These are phyloP conservation scores for Himalopsyche japonica DNA, from an alignment of 2,888 invertebrate species.

Conservation along the genomic window DNA sequence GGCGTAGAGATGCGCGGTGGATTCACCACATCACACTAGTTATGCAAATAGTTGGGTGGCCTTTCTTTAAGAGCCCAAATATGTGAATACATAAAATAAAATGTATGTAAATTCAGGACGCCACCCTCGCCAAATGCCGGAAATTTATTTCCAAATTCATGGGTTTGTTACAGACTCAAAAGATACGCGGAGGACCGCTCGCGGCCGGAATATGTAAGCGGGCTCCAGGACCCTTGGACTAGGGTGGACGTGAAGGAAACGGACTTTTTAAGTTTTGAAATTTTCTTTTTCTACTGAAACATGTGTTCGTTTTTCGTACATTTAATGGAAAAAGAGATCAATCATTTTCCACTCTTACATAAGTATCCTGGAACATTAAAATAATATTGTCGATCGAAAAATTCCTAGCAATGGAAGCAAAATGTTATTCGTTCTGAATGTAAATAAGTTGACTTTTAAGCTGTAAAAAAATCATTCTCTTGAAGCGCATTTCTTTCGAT, in stretches of 20 bases:
- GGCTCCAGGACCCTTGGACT: neutral
- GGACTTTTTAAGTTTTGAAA: neutral
- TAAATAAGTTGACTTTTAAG: too few species aligned
- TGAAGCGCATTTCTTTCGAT: too few species aligned
- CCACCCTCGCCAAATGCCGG: slow-evolving; percentile 35
- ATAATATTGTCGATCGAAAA: too few species aligned
- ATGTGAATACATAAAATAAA: slow-evolving; percentile 38
- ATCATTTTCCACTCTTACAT: neutral
- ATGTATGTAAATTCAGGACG: slow-evolving; percentile 35
- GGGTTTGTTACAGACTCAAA: slow-evolving; percentile 40
- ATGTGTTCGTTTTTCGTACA: neutral
- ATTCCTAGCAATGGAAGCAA: too few species aligned
- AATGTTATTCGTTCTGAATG: too few species aligned
- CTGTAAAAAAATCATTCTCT: too few species aligned
- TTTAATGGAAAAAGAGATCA: neutral
- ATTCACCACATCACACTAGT: slow-evolving; percentile 29
- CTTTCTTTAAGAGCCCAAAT: slow-evolving; percentile 37
- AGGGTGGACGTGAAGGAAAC: slow-evolving; percentile 7
- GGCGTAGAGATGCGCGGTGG: slow-evolving; percentile 6
- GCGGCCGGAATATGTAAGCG: slow-evolving; percentile 36
- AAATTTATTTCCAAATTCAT: slow-evolving; percentile 40
- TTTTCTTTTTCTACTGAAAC: neutral
- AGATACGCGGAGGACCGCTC: slow-evolving; percentile 31
- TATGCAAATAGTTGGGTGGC: slow-evolving; percentile 37
- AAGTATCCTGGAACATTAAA: neutral